A percentile compares a stretch with the other conserved stretches of the same genome.
phyloP scores from a whole-genome alignment of 2,113 vertebrate species.

The Vireo altiloquus region DNA sequence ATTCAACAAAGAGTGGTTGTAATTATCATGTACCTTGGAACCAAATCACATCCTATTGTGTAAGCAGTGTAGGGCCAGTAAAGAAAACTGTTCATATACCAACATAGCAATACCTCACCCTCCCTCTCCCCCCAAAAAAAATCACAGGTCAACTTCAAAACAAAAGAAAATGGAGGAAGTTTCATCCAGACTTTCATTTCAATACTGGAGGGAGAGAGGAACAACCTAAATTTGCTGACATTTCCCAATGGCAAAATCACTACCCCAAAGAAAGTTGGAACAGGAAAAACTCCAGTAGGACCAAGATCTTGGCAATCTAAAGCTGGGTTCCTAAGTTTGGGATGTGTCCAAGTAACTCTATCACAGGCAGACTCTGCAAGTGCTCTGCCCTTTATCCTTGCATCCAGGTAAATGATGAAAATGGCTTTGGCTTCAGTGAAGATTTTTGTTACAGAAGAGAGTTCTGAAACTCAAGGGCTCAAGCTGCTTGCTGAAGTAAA shows the following conservation, averaged over 20 bases:
- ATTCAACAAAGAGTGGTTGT: not conserved
- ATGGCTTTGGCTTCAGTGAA: not conserved
- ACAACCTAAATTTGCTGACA: not conserved
- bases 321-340: not conserved
- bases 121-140: no score
- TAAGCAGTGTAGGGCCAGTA: not conserved
- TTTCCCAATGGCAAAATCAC: not conserved
- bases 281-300: not conserved
- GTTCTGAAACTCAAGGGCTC: not conserved
- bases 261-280: rapidly evolving
- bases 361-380: not conserved
- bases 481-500: not conserved
- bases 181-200: not conserved
- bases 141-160: not conserved
- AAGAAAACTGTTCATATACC: not conserved
- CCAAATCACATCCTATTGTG: rapidly evolving
- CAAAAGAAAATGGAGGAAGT: not conserved
- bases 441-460: not conserved
- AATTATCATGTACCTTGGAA: not conserved
- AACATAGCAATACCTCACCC: not conserved
- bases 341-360: not conserved
- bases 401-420: not conserved
- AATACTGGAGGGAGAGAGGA: not conserved
- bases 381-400: not conserved
- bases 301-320: not conserved